phyloP scores from a whole-genome alignment of 2,113 vertebrate genomes.

The Anarhynchus alexandrinus region DNA sequence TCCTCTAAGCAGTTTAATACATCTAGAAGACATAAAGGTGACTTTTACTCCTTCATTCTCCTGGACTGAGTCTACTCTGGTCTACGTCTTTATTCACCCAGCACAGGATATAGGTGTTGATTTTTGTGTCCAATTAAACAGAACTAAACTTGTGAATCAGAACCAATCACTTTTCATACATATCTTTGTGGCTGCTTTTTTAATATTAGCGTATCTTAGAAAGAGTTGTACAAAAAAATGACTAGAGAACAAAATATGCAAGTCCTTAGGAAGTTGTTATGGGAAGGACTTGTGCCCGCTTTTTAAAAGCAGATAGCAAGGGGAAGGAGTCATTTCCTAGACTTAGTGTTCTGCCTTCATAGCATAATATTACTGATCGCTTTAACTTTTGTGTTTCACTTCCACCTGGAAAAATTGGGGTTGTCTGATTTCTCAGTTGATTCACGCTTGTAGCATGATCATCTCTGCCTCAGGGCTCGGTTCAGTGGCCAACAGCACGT shows the following conservation, averaged over 20 bases:
- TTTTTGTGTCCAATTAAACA: neutral
- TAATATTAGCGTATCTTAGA: neutral
- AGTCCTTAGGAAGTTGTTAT: neutral
- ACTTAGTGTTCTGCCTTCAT: neutral
- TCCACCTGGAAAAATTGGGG: rapidly evolving
- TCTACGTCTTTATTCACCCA: neutral
- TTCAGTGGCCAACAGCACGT: neutral
- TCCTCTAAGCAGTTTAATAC: neutral
- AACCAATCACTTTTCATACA: neutral
- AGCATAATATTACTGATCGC: neutral
- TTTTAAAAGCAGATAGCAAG: neutral
- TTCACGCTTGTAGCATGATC: neutral
- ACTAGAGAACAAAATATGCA: neutral
- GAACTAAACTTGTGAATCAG: neutral
- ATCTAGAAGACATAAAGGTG: neutral
- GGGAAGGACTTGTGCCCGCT: neutral
- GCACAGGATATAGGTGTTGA: neutral
- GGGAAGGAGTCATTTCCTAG: neutral
- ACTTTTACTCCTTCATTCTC: neutral
- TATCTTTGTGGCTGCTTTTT: neutral
- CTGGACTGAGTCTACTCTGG: neutral
- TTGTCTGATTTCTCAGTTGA: neutral
- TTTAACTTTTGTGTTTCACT: neutral
- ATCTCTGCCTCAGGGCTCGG: neutral
- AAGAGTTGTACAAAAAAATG: neutral